Conservation (phyloP, 2,797 vertebrate species). For the Harpagifer antarcticus region DNA sequence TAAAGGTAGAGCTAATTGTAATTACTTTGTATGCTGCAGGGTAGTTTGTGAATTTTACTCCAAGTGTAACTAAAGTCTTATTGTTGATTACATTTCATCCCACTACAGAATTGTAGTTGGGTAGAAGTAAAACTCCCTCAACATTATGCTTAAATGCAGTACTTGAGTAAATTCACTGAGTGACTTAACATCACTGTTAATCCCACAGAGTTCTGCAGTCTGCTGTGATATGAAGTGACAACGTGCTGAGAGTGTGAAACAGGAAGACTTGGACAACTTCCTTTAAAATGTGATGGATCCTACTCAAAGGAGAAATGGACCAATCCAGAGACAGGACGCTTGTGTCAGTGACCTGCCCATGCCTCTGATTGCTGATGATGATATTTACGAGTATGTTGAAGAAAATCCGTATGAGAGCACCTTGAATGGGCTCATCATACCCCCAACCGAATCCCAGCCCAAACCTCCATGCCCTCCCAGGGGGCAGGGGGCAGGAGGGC, state of each 20-base stretch:
- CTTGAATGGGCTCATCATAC: background rate
- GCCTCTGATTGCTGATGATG: conserved; percentile 24
- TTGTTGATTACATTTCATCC: too few relatives aligned
- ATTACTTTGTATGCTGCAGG: too few relatives aligned
- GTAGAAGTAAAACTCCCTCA: too few relatives aligned
- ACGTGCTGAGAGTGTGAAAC: conserved; percentile 1
- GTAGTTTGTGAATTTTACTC: too few relatives aligned
- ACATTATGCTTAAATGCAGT: too few relatives aligned
- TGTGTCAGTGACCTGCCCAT: background rate
- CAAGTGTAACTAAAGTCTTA: too few relatives aligned
- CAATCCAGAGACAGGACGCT: conserved; percentile 19
- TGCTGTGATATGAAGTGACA: conserved; percentile 32
- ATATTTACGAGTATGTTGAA: conserved; percentile 1
- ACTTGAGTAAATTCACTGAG: too few relatives aligned
- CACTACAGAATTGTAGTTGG: too few relatives aligned
- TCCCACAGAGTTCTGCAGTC: background rate
- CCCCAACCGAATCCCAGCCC: background rate
- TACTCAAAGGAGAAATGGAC: background rate
- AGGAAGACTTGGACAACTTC: background rate
- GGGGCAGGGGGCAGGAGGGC: background rate
- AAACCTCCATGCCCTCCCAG: background rate
- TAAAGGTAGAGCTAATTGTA: too few relatives aligned
- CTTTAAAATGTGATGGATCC: conserved; percentile 67
- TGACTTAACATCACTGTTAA: too few relatives aligned
- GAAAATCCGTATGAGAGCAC: conserved; percentile 7